These are phyloP conservation scores for Drosophila mauritiana DNA, from an alignment of 1,140 invertebrate species.

Conservation along the genomic window DNA sequence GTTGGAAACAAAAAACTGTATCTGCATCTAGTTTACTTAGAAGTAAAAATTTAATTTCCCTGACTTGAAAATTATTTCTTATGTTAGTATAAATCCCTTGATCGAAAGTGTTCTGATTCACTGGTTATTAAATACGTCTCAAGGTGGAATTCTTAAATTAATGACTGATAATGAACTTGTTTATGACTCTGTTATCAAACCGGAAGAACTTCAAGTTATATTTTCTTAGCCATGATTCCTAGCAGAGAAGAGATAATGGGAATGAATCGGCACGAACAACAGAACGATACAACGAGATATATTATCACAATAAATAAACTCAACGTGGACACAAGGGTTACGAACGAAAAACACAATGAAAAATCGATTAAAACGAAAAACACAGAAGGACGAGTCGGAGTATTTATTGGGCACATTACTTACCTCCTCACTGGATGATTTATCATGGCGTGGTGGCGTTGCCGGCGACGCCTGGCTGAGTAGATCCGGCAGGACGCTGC, in stretches of 20 bases:
- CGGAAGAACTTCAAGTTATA: conserved; percentile 9
- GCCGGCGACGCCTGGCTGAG: conserved; percentile 93
- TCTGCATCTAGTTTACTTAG: background rate
- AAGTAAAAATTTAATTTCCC: background rate
- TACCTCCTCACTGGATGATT: conserved; percentile 97
- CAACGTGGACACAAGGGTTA: conserved; percentile 44
- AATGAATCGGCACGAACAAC: conserved; percentile 25
- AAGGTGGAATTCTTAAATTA: background rate
- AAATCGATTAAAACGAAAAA: conserved; percentile 50
- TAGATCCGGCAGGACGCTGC: conserved; percentile 96
- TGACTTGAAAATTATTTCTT: background rate
- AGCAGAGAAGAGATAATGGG: conserved; percentile 10
- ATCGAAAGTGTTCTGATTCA: background rate
- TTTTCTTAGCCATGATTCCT: conserved; percentile 13
- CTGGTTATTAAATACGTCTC: background rate
- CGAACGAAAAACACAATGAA: conserved; percentile 66
- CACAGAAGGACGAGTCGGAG: conserved; percentile 14
- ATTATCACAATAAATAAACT: conserved; percentile 58
- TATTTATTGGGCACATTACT: conserved; percentile 78
- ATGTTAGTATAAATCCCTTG: background rate
- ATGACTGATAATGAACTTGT: conserved; percentile 20
- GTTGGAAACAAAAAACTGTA: background rate
- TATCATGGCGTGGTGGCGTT: conserved; percentile 94
- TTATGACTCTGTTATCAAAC: conserved; percentile 7
- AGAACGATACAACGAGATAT: conserved; percentile 27